These are phyloP conservation scores for Megathymus violae DNA, from an alignment of 1,140 invertebrate species.

Conservation along the genomic window DNA sequence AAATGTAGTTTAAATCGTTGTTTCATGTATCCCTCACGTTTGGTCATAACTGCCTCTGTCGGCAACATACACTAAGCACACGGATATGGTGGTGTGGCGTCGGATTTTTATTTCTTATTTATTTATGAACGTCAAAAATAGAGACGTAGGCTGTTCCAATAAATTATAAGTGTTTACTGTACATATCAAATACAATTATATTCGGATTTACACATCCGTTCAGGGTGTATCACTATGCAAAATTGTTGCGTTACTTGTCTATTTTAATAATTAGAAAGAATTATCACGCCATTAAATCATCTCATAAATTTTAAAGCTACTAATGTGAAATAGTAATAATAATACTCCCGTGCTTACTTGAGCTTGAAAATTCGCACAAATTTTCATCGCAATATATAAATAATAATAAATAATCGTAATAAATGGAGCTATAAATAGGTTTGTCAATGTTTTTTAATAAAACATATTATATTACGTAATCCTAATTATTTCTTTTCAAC, in stretches of 20 bases:
- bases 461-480: no score
- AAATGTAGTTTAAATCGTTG: background rate
- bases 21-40: conserved; percentile 17
- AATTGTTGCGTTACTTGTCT: background rate
- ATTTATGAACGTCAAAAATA: conserved; percentile 1
- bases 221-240: background rate
- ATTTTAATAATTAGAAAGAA: background rate
- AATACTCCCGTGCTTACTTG: no score
- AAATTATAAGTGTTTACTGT: background rate
- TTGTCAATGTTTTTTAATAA: no score
- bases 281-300: no score
- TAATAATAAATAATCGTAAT: no score
- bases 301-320: no score
- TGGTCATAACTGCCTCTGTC: conserved; percentile 7
- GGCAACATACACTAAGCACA: conserved; percentile 5
- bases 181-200: background rate
- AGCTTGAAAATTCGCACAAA: no score
- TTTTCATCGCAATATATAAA: no score
- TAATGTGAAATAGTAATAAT: no score
- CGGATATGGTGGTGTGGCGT: conserved; percentile 16
- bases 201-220: background rate
- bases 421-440: no score
- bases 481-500: no score
- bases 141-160: background rate
- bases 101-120: conserved; percentile 14